Conservation (phyloP, 2,113 vertebrate species). For the Numida meleagris region DNA sequence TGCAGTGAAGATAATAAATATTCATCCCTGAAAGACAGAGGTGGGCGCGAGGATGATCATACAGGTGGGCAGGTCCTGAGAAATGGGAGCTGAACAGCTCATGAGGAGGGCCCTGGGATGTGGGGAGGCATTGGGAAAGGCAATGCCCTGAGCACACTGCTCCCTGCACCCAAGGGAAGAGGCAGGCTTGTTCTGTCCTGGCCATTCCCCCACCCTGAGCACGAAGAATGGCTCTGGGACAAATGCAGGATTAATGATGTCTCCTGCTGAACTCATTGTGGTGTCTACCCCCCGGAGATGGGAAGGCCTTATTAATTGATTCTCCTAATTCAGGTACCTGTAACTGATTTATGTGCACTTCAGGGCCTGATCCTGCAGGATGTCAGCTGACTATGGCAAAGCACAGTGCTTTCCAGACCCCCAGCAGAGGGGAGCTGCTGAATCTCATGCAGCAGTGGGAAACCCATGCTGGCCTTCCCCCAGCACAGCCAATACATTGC, state of each 20-base stretch:
- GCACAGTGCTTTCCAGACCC: not conserved
- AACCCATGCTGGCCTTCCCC: not conserved
- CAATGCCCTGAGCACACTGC: not conserved
- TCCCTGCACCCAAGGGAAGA: not conserved
- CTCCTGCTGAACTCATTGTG: conserved; percentile 14
- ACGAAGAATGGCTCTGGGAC: conserved; percentile 37
- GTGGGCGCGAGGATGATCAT: not conserved
- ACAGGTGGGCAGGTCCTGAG: not conserved
- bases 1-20: conserved; percentile 2
- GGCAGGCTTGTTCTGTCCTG: not conserved
- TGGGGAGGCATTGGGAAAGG: not conserved
- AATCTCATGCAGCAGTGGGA: not conserved
- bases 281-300: conserved; percentile 28
- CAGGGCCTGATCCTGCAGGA: not conserved
- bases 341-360: conserved; percentile 52
- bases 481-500: not conserved
- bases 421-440: not conserved
- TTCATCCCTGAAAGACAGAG: conserved; percentile 2
- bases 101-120: not conserved
- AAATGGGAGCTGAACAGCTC: conserved; percentile 14
- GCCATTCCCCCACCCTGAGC: conserved; percentile 3
- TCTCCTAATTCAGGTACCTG: conserved; percentile 44
- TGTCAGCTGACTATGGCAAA: not conserved
- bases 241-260: conserved; percentile 44
- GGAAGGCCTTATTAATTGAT: conserved; percentile 42